Evolutionary conservation across 2,888 invertebrate genomes (phyloP).

Genomic region (Drosophila barbarae): DNA sequence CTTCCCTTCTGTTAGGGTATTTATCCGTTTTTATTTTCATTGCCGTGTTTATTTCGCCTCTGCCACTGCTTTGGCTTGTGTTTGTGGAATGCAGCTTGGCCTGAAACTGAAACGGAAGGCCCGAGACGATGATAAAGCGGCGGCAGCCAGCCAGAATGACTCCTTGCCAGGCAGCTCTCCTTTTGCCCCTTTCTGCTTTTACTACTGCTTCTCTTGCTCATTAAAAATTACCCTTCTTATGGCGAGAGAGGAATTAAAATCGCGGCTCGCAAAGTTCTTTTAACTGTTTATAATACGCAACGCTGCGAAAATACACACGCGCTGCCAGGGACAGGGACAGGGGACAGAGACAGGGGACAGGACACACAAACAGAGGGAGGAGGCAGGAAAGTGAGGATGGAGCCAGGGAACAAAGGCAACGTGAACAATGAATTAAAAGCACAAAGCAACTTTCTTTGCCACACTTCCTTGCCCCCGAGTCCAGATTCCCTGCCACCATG

Average conservation of each 20-base stretch:
- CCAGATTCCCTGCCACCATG: background rate
- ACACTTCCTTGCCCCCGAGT: conserved; percentile 40
- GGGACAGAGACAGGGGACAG: background rate
- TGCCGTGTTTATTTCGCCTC: conserved; percentile 13
- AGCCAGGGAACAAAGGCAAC: conserved; percentile 38
- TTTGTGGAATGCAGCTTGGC: conserved; percentile 37
- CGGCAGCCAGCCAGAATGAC: conserved; percentile 51
- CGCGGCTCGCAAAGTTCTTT: conserved; percentile 60
- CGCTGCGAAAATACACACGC: conserved; percentile 56
- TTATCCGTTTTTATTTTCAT: conserved; percentile 14
- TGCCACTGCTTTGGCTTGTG: conserved; percentile 27
- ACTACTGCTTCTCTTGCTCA: conserved; percentile 49
- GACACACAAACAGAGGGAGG: background rate
- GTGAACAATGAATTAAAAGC: conserved; percentile 48
- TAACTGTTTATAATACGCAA: conserved; percentile 73
- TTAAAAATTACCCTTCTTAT: conserved; percentile 76
- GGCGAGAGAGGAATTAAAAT: conserved; percentile 69
- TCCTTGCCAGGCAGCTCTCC: conserved; percentile 34
- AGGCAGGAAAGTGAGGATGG: background rate
- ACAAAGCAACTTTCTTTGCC: conserved; percentile 56
- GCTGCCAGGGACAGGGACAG: conserved; percentile 1
- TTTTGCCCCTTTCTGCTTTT: conserved; percentile 2
- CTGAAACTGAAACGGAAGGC: conserved; percentile 45
- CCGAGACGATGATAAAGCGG: conserved; percentile 43
- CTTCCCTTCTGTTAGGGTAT: background rate